Percentiles rank a stretch among this genome's conserved stretches.
Evolutionary conservation across 2,888 invertebrate genomes (phyloP).

Genomic region (Lamellibrachia columna): DNA sequence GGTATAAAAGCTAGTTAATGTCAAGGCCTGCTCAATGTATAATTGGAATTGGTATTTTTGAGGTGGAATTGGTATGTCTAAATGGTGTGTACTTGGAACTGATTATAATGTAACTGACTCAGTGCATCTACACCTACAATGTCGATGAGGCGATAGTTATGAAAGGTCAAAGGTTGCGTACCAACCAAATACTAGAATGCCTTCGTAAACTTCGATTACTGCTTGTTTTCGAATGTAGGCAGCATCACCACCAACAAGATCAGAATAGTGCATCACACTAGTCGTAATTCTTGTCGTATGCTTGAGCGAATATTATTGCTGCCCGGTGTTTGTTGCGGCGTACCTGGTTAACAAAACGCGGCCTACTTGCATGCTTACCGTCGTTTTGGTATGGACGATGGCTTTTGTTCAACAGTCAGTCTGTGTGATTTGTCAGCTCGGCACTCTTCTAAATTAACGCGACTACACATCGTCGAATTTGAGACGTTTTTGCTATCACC

Average conservation of each 20-base stretch:
- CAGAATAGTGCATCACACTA: background rate
- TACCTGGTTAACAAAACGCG: background rate
- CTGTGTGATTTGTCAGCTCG: conserved; percentile 26
- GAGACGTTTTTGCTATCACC: background rate
- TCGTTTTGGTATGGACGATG: conserved; percentile 57
- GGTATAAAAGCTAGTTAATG: no score
- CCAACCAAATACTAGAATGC: background rate
- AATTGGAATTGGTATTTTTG: no score
- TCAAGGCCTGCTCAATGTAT: no score
- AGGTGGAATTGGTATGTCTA: no score
- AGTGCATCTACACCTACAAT: background rate
- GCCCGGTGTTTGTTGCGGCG: background rate
- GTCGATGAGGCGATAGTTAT: background rate
- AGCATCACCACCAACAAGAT: background rate
- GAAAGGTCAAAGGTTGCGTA: background rate
- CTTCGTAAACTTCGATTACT: background rate
- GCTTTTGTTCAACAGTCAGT: conserved; percentile 47
- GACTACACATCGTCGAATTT: background rate
- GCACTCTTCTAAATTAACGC: conserved; percentile 13
- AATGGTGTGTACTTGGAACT: no score
- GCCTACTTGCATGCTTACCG: conserved; percentile 43
- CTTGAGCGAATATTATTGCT: background rate
- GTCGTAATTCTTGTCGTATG: background rate
- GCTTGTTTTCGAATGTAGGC: background rate
- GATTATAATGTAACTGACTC: background rate